A percentile compares a stretch with the other conserved stretches of the same genome.
Evolutionary conservation across 1,140 invertebrate genomes (phyloP).

Genomic region (Fopius arisanus): DNA sequence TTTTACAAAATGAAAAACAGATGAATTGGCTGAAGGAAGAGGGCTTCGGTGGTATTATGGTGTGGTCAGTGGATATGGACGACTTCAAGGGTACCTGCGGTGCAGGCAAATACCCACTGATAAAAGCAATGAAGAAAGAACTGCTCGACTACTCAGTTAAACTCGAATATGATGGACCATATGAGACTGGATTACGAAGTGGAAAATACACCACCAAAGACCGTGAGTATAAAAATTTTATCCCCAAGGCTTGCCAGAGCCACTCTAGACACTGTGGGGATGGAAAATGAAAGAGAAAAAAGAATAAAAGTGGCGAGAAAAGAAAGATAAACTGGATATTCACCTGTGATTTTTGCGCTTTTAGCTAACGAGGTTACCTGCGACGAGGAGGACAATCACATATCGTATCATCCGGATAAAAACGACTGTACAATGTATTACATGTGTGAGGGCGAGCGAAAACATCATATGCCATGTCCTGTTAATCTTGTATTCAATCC

Average conservation of each 20-base stretch:
- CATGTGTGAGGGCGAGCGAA: constrained; percentile 95
- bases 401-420: constrained; percentile 90
- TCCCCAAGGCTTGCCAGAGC: neutral
- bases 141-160: constrained; percentile 83
- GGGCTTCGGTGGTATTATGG: constrained; percentile 95
- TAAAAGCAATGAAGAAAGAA: constrained; percentile 87
- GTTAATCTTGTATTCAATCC: constrained; percentile 93
- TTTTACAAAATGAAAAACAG: constrained; percentile 62
- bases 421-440: constrained; percentile 93
- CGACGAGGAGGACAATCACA: constrained; percentile 92
- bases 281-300: neutral
- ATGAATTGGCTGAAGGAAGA: constrained; percentile 93
- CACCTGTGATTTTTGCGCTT: constrained; percentile 38
- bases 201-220: constrained; percentile 86
- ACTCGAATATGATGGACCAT: constrained; percentile 87
- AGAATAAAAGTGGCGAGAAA: neutral
- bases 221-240: constrained; percentile 71
- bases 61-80: constrained; percentile 97
- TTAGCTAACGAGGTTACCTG: constrained; percentile 87
- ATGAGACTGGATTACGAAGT: constrained; percentile 74
- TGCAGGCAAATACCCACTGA: constrained; percentile 88
- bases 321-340: constrained; percentile 19
- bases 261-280: neutral
- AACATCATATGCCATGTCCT: constrained; percentile 97
- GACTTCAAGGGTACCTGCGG: constrained; percentile 91